Conservation (phyloP, 30 jellyfish, hydroid and myxozoan species). For the Turritopsis dohrnii region DNA sequence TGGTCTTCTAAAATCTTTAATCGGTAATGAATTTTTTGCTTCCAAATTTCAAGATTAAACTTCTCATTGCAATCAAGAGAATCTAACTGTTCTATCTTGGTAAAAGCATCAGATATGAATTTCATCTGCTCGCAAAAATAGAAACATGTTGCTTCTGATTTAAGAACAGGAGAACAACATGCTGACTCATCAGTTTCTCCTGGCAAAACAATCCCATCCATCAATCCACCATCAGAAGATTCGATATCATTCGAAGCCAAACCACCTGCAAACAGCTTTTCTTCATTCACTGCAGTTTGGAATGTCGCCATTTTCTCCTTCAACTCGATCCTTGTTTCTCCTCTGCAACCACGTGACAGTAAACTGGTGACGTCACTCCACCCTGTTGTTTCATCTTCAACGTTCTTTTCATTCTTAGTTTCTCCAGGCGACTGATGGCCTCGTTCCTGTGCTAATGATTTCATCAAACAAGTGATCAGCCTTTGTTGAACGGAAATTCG, state of each 20-base stretch:
- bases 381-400: no score
- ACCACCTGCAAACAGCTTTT: neutral
- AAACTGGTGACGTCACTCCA: no score
- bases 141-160: neutral
- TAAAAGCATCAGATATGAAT: neutral
- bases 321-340: no score
- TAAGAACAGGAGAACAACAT: neutral
- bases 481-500: slow-evolving; percentile 8
- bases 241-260: neutral
- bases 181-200: neutral
- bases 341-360: no score
- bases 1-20: slow-evolving; percentile 21
- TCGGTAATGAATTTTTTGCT: slow-evolving; percentile 26
- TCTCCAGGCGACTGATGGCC: neutral
- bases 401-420: no score
- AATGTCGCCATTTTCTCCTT: no score
- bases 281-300: neutral
- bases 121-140: slow-evolving; percentile 10
- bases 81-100: neutral
- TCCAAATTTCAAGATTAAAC: slow-evolving; percentile 17
- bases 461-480: slow-evolving; percentile 7
- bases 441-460: slow-evolving; percentile 3
- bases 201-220: neutral
- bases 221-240: neutral
- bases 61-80: neutral